phyloP scores from a whole-genome alignment of 2,888 invertebrate genomes.

The Synanthedon tipuliformis region DNA sequence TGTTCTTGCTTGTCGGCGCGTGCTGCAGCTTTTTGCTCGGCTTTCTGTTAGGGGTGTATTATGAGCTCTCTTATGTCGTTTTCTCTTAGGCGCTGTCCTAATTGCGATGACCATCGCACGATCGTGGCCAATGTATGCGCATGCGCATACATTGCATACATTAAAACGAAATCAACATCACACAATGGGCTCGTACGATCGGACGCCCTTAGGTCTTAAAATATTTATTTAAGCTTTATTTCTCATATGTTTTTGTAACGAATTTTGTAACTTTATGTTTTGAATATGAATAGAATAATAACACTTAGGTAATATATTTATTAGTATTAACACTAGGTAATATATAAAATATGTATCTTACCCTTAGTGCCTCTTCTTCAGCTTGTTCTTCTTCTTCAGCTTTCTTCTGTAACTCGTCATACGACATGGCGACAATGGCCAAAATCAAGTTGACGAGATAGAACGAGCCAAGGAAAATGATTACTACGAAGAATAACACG shows the following conservation, averaged over 20 bases:
- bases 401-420: slow-evolving; percentile 98
- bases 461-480: slow-evolving; percentile 98
- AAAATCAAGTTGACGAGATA: slow-evolving; percentile 99
- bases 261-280: not conserved
- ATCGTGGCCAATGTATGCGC: too few relatives aligned
- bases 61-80: too few relatives aligned
- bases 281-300: not conserved
- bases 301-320: not conserved
- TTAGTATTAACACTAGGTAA: too few relatives aligned
- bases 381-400: slow-evolving; percentile 96
- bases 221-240: too few relatives aligned
- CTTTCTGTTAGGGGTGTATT: slow-evolving; percentile 72
- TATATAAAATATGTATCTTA: slow-evolving; percentile 46
- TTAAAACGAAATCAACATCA: too few relatives aligned
- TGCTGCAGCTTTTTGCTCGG: slow-evolving; percentile 83
- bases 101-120: too few relatives aligned
- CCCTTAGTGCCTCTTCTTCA: slow-evolving; percentile 93
- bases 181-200: too few relatives aligned
- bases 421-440: slow-evolving; percentile 99
- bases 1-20: slow-evolving; percentile 74
- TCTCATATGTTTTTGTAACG: too few relatives aligned
- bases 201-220: too few relatives aligned
- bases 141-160: too few relatives aligned
- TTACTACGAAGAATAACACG: slow-evolving; percentile 97
- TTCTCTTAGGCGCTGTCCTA: too few relatives aligned